These are phyloP conservation scores for zebrafish (Danio rerio) DNA, from an alignment of 2,113 vertebrate genomes.

Conservation along the genomic window GRCz12tu NC_133183.1:25320501-25321000, in stretches of 20 bases:
- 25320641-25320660: conserved; percentile 61
- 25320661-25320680: conserved; percentile 50
- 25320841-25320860: conserved; percentile 53
- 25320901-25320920: conserved; percentile 51
- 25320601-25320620: conserved; percentile 55
- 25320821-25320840: conserved; percentile 50
- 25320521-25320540: conserved; percentile 46
- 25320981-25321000: background rate
- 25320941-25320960: background rate
- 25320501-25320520: conserved; percentile 43
- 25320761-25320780: conserved; percentile 40
- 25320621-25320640: conserved; percentile 59
- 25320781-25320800: conserved; percentile 22
- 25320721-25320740: conserved; percentile 29
- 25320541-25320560: conserved; percentile 48
- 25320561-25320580: conserved; percentile 42
- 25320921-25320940: conserved; percentile 33
- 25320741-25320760: conserved; percentile 45
- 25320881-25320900: conserved; percentile 56
- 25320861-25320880: conserved; percentile 47
- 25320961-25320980: conserved; percentile 9
- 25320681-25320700: conserved; percentile 37
- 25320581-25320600: conserved; percentile 48
- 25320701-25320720: conserved; percentile 35
- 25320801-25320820: conserved; percentile 50